phyloP scores from a whole-genome alignment of 2,888 invertebrate species.

The Acholoe squamosa region DNA sequence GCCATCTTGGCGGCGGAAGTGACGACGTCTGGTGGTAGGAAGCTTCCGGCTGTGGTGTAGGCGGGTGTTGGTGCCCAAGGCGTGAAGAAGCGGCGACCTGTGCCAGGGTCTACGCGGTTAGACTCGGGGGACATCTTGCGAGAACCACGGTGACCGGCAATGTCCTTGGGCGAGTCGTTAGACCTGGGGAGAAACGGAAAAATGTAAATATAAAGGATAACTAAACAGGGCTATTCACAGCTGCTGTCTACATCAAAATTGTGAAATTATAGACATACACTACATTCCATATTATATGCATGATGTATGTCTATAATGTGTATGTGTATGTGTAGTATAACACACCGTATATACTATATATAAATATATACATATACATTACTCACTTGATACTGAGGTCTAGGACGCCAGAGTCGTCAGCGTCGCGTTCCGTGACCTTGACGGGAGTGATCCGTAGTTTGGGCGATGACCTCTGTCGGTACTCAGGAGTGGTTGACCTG shows the following conservation, averaged over 20 bases:
- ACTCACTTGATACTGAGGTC: slow-evolving; percentile 44
- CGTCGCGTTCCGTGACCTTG: neutral
- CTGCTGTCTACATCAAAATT: no score
- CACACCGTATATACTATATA: neutral
- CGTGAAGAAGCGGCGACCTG: slow-evolving; percentile 45
- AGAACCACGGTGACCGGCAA: neutral
- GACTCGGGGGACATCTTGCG: neutral
- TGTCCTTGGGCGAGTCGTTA: slow-evolving; percentile 8
- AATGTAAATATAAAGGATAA: neutral
- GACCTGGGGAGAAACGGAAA: slow-evolving; percentile 32
- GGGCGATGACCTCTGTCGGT: neutral
- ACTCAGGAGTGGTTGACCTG: neutral
- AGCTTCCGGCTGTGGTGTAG: neutral
- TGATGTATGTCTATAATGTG: no score
- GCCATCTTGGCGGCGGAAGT: slow-evolving; percentile 8
- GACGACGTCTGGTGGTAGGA: neutral
- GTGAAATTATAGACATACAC: no score
- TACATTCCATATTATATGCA: no score
- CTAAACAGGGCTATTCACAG: no score
- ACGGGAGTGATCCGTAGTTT: neutral
- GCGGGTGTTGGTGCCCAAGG: slow-evolving; percentile 30
- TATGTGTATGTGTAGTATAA: no score
- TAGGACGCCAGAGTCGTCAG: slow-evolving; percentile 23
- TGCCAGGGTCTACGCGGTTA: neutral
- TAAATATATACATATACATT: neutral